phyloP scores from a whole-genome alignment of 2,113 vertebrate species.

The Prunella himalayana region DNA sequence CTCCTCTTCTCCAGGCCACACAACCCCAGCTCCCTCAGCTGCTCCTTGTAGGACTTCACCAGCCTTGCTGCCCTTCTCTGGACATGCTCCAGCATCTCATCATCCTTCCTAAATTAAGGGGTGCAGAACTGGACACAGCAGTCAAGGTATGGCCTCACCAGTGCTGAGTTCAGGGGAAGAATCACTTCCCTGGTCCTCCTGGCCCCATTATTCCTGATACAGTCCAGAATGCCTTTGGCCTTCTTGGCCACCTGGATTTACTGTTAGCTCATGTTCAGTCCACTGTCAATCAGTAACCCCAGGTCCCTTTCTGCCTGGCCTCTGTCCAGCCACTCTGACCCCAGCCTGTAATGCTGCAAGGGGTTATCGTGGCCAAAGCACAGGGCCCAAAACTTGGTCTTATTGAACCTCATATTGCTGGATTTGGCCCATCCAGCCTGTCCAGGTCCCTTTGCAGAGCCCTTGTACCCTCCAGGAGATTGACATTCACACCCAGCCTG shows the following conservation, averaged over 20 bases:
- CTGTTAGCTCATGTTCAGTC: background rate
- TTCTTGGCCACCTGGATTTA: background rate
- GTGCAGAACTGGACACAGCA: background rate
- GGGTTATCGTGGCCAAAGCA: background rate
- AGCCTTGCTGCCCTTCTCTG: background rate
- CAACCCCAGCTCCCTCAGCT: background rate
- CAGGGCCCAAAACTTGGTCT: no score
- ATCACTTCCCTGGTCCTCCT: background rate
- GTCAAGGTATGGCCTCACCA: background rate
- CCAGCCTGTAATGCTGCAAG: background rate
- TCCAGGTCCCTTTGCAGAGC: background rate
- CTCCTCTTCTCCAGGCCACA: background rate
- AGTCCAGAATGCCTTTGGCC: background rate
- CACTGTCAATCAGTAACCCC: background rate
- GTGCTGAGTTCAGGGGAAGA: background rate
- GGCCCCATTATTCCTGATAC: background rate
- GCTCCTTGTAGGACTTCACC: background rate
- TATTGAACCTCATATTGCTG: no score
- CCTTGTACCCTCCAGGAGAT: background rate
- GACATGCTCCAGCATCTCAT: background rate
- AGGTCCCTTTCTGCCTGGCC: background rate
- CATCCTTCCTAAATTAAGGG: background rate
- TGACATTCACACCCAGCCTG: no score
- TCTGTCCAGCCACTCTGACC: background rate
- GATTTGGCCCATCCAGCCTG: background rate